Evolutionary conservation across 1,140 invertebrate genomes (phyloP).

Genomic region (Augochlora pura): DNA sequence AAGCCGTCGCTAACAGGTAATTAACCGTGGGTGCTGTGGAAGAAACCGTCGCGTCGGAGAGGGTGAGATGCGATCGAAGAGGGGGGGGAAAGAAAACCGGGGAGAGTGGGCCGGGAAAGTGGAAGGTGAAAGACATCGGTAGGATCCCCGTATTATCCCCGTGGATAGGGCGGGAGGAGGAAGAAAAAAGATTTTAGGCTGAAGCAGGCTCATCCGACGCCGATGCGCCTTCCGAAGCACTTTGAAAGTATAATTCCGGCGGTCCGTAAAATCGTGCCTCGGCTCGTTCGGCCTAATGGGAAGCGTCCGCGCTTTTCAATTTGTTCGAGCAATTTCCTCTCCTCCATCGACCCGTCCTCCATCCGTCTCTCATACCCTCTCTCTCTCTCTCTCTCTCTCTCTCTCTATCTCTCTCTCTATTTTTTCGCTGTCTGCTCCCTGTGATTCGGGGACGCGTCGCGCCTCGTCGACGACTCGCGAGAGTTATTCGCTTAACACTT

Average conservation of each 20-base stretch:
- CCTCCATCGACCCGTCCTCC: background rate
- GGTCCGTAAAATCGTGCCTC: slow-evolving; percentile 27
- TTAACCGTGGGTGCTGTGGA: too few relatives aligned
- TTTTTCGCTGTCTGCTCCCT: background rate
- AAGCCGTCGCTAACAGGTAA: too few relatives aligned
- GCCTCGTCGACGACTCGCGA: background rate
- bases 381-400: too few relatives aligned
- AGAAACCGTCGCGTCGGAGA: too few relatives aligned
- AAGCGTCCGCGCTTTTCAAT: slow-evolving; percentile 43
- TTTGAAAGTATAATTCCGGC: slow-evolving; percentile 51
- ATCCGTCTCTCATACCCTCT: too few relatives aligned
- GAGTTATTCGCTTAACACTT: background rate
- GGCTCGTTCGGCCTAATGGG: slow-evolving; percentile 43
- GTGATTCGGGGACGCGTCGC: background rate
- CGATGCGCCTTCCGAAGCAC: slow-evolving; percentile 5
- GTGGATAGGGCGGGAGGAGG: background rate
- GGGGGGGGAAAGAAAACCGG: too few relatives aligned
- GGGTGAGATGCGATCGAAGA: too few relatives aligned
- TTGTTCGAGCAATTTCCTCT: slow-evolving; percentile 51
- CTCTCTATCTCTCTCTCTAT: too few relatives aligned
- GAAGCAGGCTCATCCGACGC: background rate
- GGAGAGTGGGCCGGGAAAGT: background rate
- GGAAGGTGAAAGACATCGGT: background rate
- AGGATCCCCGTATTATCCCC: background rate
- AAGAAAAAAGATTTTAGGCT: background rate